A percentile compares a stretch with the other conserved stretches of the same genome.
Evolutionary conservation across 2,113 vertebrate genomes (phyloP).

Genomic region (Okapia johnstoni): DNA sequence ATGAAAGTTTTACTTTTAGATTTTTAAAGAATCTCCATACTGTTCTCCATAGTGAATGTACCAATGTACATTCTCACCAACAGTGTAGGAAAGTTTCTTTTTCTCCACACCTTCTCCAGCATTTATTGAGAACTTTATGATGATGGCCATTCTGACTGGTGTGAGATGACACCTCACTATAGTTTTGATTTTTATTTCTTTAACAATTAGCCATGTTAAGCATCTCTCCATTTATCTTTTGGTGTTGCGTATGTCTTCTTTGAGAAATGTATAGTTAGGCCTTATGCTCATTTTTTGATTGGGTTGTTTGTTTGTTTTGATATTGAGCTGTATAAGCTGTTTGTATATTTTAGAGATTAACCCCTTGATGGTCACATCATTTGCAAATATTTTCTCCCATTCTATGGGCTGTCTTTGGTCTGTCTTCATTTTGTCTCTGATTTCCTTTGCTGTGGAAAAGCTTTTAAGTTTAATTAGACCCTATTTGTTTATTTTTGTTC

Average conservation of each 20-base stretch:
- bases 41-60: not conserved
- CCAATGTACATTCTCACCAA: not conserved
- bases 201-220: not conserved
- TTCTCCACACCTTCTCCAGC: not conserved
- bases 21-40: not conserved
- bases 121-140: not conserved
- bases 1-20: not conserved
- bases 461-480: not conserved
- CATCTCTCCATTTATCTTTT: not conserved
- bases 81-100: not conserved
- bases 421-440: too few relatives aligned
- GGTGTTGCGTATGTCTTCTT: not conserved
- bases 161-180: not conserved
- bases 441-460: not conserved
- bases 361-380: not conserved
- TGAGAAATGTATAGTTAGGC: not conserved
- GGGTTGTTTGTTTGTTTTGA: not conserved
- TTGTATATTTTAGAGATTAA: not conserved
- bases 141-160: not conserved
- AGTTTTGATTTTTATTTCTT: not conserved
- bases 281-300: not conserved
- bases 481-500: not conserved
- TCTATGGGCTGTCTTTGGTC: not conserved
- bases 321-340: not conserved
- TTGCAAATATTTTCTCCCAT: not conserved